Base-by-base conservation (phyloP, 2,113 vertebrate species). In the Clarias batrachus region DNA sequence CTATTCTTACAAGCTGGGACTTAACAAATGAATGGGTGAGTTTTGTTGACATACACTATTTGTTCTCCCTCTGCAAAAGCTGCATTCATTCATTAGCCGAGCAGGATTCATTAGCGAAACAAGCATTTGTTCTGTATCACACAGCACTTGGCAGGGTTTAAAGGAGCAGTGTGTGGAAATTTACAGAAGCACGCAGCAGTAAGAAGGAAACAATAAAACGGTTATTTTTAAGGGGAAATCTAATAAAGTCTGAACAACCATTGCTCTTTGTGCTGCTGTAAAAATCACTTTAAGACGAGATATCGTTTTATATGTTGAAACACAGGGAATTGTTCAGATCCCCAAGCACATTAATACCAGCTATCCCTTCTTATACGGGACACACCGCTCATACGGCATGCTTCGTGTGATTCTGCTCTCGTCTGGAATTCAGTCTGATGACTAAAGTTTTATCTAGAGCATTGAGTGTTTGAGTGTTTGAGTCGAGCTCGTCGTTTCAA, bases 21-120 rank as follows among this genome's bases (percentile, higher is more conserved):
- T 37, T 17, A 23, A 23, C 57, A 60, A 80, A 37, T 81, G 57
- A 79, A 16, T 33, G 77, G 14, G n/a, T 79, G 77, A 62, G 78
- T 25, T 57, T 79, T 79, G 54, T 57, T 59, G 23, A 13, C 57
- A 23, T 62, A 1, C 2, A 13, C 37, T 82, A 4, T 82, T 82
- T 65, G 37, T 68, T 30, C 81, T 56, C 16, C 30, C 48, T 30
- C 23, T 48, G 41, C 16, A 65, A 82, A 82, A n/a, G 25, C 81
- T 68, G 81, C 63, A 68, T 79, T 79, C 54, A 79, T 79, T 59
- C 77, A 79, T 79, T 79, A 79, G 77, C 56, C 33, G 77, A 79
- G 77, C 77, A 79, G 41, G 63, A 27, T 66, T 82, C 62, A 82
- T 82, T 82, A 82, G 81, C 81, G 48, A 83, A 83, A 70, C 48